Evolutionary conservation across 2,797 vertebrate species (phyloP).

Genomic region (Xyrichtys novacula): DNA sequence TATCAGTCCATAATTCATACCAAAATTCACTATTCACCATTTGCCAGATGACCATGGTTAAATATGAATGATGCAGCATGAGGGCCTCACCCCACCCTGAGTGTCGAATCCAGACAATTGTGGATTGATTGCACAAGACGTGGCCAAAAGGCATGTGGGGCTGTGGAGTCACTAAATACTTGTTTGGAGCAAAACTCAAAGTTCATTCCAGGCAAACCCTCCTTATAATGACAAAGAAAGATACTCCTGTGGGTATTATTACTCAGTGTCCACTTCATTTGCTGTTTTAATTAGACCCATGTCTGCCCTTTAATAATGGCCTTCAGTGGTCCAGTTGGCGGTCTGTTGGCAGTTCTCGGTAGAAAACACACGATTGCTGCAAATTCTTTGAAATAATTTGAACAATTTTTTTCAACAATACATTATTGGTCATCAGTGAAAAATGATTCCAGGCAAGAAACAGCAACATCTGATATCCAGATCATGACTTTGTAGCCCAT

Average conservation of each 20-base stretch:
- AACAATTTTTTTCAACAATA: slow-evolving; percentile 1
- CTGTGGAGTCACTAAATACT: slow-evolving; percentile 47
- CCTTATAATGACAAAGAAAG: slow-evolving; percentile 43
- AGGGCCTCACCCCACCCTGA: slow-evolving; percentile 1
- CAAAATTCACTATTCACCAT: slow-evolving; percentile 48
- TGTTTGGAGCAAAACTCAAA: slow-evolving; percentile 44
- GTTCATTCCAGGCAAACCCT: slow-evolving; percentile 41
- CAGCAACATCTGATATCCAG: slow-evolving; percentile 9
- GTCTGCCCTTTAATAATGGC: slow-evolving; percentile 54
- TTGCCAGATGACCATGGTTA: slow-evolving; percentile 51
- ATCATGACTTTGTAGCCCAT: slow-evolving; percentile 15
- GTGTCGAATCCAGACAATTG: slow-evolving; percentile 44
- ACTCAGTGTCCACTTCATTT: slow-evolving; percentile 61
- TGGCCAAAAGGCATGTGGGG: slow-evolving; percentile 46
- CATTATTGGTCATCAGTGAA: background rate
- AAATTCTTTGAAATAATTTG: background rate
- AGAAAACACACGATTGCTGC: slow-evolving; percentile 36
- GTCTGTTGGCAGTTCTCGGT: slow-evolving; percentile 26
- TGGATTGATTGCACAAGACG: slow-evolving; percentile 46
- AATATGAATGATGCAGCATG: slow-evolving; percentile 59
- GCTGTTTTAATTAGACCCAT: slow-evolving; percentile 65
- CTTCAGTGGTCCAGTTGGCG: slow-evolving; percentile 40
- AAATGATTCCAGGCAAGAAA: background rate
- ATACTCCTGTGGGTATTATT: slow-evolving; percentile 52
- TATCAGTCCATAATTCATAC: slow-evolving; percentile 34